These are phyloP conservation scores for Daphoenositta chrysoptera DNA, from an alignment of 2,113 vertebrate species.

Conservation along the genomic window DNA sequence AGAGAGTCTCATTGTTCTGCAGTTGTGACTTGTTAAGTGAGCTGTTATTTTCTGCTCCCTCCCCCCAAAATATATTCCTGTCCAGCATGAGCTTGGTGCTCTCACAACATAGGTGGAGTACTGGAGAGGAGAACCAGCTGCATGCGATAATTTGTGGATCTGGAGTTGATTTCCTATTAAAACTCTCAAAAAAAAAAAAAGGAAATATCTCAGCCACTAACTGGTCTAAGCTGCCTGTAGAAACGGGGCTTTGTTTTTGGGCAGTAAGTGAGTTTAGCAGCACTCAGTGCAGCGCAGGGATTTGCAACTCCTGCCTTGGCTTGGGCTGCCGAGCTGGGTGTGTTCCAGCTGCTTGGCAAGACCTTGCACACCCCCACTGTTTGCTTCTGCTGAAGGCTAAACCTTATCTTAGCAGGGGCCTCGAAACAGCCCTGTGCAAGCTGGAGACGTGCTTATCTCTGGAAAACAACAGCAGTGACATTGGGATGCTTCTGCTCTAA, in stretches of 20 bases:
- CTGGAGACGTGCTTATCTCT: conserved; percentile 27
- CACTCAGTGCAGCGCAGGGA: neutral
- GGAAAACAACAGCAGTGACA: conserved; percentile 20
- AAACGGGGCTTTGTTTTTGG: neutral
- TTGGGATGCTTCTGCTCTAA: neutral
- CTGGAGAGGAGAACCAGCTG: neutral
- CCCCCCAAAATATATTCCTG: neutral
- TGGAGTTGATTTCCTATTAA: neutral
- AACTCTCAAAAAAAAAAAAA: neutral
- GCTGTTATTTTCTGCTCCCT: neutral
- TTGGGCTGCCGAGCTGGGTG: conserved; percentile 10
- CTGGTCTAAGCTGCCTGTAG: neutral
- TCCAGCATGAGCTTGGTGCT: neutral
- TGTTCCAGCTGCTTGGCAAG: conserved; percentile 53
- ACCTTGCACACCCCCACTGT: conserved; percentile 6
- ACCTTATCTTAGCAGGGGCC: conserved; percentile 42
- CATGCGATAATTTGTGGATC: neutral
- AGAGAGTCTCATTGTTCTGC: neutral
- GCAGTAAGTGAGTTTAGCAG: neutral
- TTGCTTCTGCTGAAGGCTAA: conserved; percentile 43
- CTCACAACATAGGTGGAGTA: neutral
- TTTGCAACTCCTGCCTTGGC: neutral
- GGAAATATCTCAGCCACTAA: neutral
- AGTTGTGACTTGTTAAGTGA: neutral
- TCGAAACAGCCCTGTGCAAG: neutral